Percentiles rank a stretch among this genome's conserved stretches.
These are phyloP conservation scores for Pterocles burchelli DNA, from an alignment of 2,113 vertebrate genomes.

Conservation along the genomic window DNA sequence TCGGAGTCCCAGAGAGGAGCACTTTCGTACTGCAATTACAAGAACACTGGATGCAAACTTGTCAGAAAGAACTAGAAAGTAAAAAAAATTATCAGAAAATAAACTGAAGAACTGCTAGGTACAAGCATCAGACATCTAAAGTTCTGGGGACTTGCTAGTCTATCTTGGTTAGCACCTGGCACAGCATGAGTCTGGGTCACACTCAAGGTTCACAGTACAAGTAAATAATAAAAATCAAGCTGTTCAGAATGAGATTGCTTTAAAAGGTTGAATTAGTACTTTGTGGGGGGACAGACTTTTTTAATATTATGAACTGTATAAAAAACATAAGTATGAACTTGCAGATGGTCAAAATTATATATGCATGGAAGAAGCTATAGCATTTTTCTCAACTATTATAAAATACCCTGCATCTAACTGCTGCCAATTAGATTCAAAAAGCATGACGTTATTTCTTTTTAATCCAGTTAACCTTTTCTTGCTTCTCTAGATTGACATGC, in stretches of 20 bases:
- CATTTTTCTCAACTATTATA: background rate
- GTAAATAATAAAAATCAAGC: background rate
- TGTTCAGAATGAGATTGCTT: background rate
- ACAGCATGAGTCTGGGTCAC: background rate
- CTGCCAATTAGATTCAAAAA: background rate
- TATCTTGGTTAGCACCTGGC: background rate
- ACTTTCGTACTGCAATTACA: background rate
- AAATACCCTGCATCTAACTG: background rate
- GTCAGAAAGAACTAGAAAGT: background rate
- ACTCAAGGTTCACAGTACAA: background rate
- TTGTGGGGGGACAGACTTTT: background rate
- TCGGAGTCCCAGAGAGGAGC: background rate
- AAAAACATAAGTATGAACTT: background rate
- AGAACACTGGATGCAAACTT: background rate
- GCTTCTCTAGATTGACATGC: background rate
- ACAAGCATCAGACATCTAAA: background rate
- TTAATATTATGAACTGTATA: background rate
- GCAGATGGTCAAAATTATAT: background rate
- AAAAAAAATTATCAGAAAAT: background rate
- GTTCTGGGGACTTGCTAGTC: background rate
- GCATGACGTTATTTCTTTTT: background rate
- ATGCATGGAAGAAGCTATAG: background rate
- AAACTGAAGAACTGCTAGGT: background rate
- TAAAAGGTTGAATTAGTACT: background rate
- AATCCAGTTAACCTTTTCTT: background rate